phyloP scores from a whole-genome alignment of 2,888 invertebrate species.

The Ectemnius lituratus region DNA sequence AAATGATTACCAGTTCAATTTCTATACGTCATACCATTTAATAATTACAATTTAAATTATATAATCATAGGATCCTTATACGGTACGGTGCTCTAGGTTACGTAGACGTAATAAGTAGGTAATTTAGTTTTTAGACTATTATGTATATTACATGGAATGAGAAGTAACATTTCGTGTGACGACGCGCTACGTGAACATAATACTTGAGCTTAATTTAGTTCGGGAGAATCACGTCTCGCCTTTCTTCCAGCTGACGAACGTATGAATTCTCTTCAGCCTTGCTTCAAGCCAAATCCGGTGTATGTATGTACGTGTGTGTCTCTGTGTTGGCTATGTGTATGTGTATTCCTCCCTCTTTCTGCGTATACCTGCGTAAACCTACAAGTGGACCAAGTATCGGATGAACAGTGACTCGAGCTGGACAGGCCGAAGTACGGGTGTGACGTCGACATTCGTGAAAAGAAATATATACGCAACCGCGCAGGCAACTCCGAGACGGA shows the following conservation, averaged over 20 bases:
- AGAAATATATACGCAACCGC: conserved; percentile 18
- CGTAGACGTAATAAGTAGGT: conserved; percentile 76
- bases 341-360: not conserved
- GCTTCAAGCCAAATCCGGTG: conserved; percentile 12
- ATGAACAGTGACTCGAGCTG: conserved; percentile 18
- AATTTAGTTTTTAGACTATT: conserved; percentile 75
- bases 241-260: conserved; percentile 61
- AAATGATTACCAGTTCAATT: conserved; percentile 18
- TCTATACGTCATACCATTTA: conserved; percentile 77
- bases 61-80: conserved; percentile 76
- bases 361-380: conserved; percentile 15
- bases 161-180: conserved; percentile 74
- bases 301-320: conserved; percentile 4
- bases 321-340: not conserved
- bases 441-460: conserved; percentile 22
- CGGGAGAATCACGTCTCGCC: conserved; percentile 52
- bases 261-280: conserved; percentile 43
- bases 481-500: conserved; percentile 19
- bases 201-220: conserved; percentile 76
- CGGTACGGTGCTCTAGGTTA: conserved; percentile 77
- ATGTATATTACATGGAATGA: conserved; percentile 78
- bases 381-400: conserved; percentile 2
- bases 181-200: conserved; percentile 74
- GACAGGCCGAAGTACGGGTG: conserved; percentile 20
- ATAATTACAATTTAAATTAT: conserved; percentile 78